These are phyloP conservation scores for Hybognathus amarus DNA, from an alignment of 2,797 vertebrate species.

Conservation along the genomic window DNA sequence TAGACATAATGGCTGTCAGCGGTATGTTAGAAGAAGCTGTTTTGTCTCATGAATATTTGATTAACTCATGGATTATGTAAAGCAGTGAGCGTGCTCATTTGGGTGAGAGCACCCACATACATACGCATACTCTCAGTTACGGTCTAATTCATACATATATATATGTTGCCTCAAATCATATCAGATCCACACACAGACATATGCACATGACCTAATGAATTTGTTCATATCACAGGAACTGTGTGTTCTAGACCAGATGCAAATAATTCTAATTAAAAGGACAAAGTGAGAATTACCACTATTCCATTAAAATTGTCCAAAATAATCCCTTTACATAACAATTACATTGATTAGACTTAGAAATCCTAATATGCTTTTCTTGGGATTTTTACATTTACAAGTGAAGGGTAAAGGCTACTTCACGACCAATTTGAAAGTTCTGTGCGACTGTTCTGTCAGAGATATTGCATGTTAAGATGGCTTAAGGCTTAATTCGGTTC, in stretches of 20 bases:
- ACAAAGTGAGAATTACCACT: background rate
- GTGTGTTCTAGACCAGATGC: background rate
- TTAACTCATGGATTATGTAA: slow-evolving; percentile 77
- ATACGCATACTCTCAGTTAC: background rate
- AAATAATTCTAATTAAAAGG: background rate
- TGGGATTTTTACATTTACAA: background rate
- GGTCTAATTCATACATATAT: slow-evolving; percentile 21
- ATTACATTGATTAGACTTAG: background rate
- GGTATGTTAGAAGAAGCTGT: slow-evolving; percentile 42
- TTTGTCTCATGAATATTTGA: slow-evolving; percentile 79
- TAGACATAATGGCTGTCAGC: slow-evolving; percentile 20
- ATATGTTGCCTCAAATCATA: background rate
- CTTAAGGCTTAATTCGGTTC: background rate
- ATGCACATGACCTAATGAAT: background rate
- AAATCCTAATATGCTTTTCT: background rate
- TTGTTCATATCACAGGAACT: background rate
- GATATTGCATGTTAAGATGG: background rate
- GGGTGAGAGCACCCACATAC: slow-evolving; percentile 66
- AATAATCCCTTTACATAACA: background rate
- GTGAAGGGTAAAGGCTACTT: background rate
- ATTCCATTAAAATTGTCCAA: background rate
- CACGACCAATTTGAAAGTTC: background rate
- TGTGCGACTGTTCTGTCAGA: background rate
- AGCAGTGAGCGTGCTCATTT: slow-evolving; percentile 75
- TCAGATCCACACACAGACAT: background rate